These are phyloP conservation scores for Taenaris catops DNA, from an alignment of 2,888 invertebrate species.

Conservation along the genomic window DNA sequence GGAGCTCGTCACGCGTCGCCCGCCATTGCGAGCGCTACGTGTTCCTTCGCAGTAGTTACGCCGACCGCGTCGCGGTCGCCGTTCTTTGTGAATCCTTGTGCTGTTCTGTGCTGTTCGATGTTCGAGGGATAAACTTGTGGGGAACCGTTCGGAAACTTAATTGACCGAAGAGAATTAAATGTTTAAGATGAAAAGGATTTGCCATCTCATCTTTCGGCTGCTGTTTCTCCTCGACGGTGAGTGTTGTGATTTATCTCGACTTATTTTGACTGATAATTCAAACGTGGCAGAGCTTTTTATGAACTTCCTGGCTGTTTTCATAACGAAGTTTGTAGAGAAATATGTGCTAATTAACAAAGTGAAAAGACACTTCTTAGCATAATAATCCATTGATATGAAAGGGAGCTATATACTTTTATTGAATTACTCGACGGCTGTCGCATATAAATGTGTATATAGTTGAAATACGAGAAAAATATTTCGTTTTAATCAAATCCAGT, in stretches of 20 bases:
- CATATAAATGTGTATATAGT: too few species aligned
- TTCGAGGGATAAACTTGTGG: constrained; percentile 6
- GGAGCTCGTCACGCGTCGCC: constrained; percentile 14
- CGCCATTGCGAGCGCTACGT: constrained; percentile 6
- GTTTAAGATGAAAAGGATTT: constrained; percentile 70
- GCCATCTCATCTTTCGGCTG: constrained; percentile 59
- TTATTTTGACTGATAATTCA: constrained; percentile 12
- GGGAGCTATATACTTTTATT: too few species aligned
- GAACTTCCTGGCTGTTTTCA: constrained; percentile 20
- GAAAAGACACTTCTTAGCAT: too few species aligned
- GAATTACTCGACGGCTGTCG: too few species aligned
- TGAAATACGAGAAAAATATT: too few species aligned
- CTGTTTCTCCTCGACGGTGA: constrained; percentile 66
- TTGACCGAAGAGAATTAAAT: constrained; percentile 36
- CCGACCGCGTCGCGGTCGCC: neutral
- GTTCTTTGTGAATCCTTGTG: constrained; percentile 15
- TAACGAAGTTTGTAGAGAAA: constrained; percentile 21
- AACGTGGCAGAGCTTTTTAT: constrained; percentile 18
- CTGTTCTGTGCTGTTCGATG: constrained; percentile 7
- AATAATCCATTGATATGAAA: too few species aligned
- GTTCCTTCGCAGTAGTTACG: neutral
- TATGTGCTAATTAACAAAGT: constrained; percentile 23
- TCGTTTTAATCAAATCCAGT: too few species aligned
- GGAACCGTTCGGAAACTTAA: constrained; percentile 19
- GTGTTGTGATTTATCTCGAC: constrained; percentile 20